Conservation (phyloP, 2,113 vertebrate species). For the Chaetodon trifascialis region DNA sequence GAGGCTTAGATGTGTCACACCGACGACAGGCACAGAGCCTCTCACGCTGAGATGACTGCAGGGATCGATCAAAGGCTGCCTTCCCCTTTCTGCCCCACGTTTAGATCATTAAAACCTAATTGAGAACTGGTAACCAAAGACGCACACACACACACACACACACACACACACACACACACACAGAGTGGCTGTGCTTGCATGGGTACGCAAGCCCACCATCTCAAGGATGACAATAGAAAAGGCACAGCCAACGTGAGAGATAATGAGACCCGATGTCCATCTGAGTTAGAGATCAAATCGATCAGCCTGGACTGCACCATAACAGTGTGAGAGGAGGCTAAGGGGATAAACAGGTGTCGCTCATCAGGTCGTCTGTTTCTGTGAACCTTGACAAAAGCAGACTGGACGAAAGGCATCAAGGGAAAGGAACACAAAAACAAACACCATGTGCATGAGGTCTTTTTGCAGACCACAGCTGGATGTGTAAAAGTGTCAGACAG, state of each 20-base stretch:
- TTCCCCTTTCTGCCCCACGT: slow-evolving; percentile 24
- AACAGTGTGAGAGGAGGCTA: slow-evolving; percentile 18
- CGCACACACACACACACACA: not conserved
- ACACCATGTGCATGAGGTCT: not conserved
- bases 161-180: not conserved
- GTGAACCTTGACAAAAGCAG: slow-evolving; percentile 9
- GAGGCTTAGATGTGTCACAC: slow-evolving; percentile 50
- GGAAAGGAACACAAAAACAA: not conserved
- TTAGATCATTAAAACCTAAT: slow-evolving; percentile 72
- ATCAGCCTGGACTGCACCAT: slow-evolving; percentile 53
- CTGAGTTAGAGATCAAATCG: slow-evolving; percentile 57
- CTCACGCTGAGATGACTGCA: slow-evolving; percentile 61
- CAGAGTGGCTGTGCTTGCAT: slow-evolving; percentile 13
- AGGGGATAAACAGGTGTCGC: slow-evolving; percentile 15
- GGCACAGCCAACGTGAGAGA: slow-evolving; percentile 35
- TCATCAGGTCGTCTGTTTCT: slow-evolving; percentile 26
- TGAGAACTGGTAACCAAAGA: slow-evolving; percentile 49
- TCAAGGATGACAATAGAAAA: slow-evolving; percentile 45
- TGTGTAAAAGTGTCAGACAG: slow-evolving; percentile 17
- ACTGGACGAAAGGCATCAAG: slow-evolving; percentile 1
- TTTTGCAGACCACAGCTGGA: not conserved
- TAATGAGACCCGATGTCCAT: slow-evolving; percentile 58
- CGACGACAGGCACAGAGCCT: slow-evolving; percentile 34
- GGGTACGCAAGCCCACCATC: slow-evolving; percentile 26
- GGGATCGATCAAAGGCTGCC: slow-evolving; percentile 66